Evolutionary conservation across 2,888 invertebrate genomes (phyloP).

Genomic region (Muschampia plurimacula): DNA sequence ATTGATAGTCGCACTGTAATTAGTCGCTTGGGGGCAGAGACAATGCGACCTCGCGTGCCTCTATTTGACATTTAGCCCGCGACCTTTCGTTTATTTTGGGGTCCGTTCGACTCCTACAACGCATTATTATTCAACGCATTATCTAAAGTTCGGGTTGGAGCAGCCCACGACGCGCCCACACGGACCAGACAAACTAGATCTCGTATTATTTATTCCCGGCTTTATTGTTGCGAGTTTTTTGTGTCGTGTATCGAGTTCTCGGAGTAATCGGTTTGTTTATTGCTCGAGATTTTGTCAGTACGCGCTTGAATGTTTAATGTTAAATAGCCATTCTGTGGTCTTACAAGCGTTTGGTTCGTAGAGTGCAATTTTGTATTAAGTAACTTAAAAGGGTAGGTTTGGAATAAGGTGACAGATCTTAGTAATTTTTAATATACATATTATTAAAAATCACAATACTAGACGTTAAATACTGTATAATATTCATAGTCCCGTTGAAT

Average conservation of each 20-base stretch:
- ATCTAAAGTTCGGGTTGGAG: slow-evolving; percentile 49
- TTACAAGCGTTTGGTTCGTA: slow-evolving; percentile 22
- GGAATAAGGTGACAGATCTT: not conserved
- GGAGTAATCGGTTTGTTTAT: slow-evolving; percentile 54
- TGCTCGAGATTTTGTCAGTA: slow-evolving; percentile 44
- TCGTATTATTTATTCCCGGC: slow-evolving; percentile 59
- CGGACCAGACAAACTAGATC: slow-evolving; percentile 75
- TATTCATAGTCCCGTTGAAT: no score
- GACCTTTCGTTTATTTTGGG: slow-evolving; percentile 77
- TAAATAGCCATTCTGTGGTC: slow-evolving; percentile 28
- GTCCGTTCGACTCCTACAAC: slow-evolving; percentile 71
- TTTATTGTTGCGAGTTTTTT: slow-evolving; percentile 60
- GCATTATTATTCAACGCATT: slow-evolving; percentile 61
- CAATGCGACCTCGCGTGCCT: slow-evolving; percentile 62
- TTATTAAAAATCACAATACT: no score
- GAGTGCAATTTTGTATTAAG: not conserved
- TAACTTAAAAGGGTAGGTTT: not conserved
- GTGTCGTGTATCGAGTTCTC: slow-evolving; percentile 49
- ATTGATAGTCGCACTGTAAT: slow-evolving; percentile 47
- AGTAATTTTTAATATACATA: not conserved
- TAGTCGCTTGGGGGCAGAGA: slow-evolving; percentile 60
- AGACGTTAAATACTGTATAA: no score
- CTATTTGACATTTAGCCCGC: slow-evolving; percentile 76
- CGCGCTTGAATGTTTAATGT: slow-evolving; percentile 39
- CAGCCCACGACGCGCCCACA: slow-evolving; percentile 64